phyloP scores from a whole-genome alignment of 2,888 invertebrate genomes.

The Cephus rjabovi region DNA sequence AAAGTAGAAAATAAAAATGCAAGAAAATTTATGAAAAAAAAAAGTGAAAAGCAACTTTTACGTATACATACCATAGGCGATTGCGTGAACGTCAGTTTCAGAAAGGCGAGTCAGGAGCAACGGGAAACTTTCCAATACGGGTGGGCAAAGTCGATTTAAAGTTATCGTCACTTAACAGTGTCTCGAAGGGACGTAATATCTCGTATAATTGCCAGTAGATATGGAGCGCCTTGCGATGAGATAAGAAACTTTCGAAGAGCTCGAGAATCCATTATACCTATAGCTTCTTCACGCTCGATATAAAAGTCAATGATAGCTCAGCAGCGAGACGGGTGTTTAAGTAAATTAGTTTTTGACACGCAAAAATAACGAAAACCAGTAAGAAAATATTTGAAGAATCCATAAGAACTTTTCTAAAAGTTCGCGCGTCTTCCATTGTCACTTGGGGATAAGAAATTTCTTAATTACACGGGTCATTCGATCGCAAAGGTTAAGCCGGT shows the following conservation, averaged over 20 bases:
- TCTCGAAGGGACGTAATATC: conserved; percentile 19
- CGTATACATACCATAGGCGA: not conserved
- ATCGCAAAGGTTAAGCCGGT: not conserved
- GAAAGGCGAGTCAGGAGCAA: not conserved
- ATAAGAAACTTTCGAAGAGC: not conserved
- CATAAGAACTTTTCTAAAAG: not conserved
- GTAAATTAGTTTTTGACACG: not conserved
- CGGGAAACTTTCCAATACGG: conserved; percentile 12
- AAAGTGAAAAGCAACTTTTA: too few relatives aligned
- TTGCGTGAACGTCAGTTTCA: not conserved
- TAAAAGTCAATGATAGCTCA: not conserved
- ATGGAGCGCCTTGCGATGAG: not conserved
- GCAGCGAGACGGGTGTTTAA: not conserved
- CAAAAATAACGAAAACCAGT: not conserved
- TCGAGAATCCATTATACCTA: not conserved
- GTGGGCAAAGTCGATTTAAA: conserved; percentile 9
- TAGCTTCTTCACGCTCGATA: not conserved
- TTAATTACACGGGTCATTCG: not conserved
- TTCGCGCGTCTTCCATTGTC: not conserved
- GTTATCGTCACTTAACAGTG: not conserved
- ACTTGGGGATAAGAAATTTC: not conserved
- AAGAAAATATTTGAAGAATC: not conserved
- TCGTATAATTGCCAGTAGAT: conserved; percentile 19
- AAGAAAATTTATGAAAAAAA: not conserved
- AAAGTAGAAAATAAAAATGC: not conserved